Conservation (phyloP, 1,140 invertebrate species). For the Polypedilum vanderplanki region DNA sequence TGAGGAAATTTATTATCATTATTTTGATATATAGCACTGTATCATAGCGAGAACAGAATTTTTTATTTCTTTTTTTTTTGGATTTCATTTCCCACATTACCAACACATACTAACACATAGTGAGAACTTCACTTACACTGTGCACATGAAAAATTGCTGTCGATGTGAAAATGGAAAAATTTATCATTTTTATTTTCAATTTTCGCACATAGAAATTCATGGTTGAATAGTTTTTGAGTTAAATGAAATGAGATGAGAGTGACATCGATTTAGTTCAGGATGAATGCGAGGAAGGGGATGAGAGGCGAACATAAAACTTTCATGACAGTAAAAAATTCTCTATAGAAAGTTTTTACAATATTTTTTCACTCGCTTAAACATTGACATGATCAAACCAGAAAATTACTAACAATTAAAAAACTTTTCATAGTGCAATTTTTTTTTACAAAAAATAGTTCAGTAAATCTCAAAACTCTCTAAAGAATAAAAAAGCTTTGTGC, state of each 20-base stretch:
- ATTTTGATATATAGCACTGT: constrained; percentile 20
- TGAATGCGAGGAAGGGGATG: neutral
- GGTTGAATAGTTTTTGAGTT: constrained; percentile 27
- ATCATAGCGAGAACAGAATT: constrained; percentile 1
- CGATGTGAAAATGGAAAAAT: constrained; percentile 18
- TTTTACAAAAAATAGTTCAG: neutral
- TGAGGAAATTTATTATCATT: constrained; percentile 25
- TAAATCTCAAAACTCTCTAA: too few species aligned
- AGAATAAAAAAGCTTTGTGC: constrained; percentile 3
- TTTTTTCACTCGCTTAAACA: neutral
- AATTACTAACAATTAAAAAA: too few species aligned
- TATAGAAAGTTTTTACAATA: neutral
- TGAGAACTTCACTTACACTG: neutral
- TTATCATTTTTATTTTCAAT: constrained; percentile 29
- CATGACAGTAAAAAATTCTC: neutral
- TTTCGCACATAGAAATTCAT: constrained; percentile 19
- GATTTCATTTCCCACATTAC: neutral
- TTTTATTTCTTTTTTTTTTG: neutral
- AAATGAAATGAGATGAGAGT: constrained; percentile 17
- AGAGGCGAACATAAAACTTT: too few species aligned
- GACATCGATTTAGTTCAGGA: constrained; percentile 16
- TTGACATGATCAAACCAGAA: neutral
- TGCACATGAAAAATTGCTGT: constrained; percentile 16
- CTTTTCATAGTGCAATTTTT: too few species aligned
- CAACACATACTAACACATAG: neutral